Evolutionary conservation across 2,797 vertebrate species (phyloP).

Genomic region (Neosalanx taihuensis): DNA sequence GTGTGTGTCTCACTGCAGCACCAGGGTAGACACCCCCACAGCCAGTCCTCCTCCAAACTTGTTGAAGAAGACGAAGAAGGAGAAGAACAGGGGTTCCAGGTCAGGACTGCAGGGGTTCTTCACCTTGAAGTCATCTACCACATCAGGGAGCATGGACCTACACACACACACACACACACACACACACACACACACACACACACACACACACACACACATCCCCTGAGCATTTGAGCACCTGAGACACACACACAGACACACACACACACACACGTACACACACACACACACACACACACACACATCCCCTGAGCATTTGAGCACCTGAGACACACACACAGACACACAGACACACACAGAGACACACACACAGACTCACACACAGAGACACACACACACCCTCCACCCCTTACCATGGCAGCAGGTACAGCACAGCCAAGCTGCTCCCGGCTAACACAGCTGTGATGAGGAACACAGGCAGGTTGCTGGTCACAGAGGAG

Average conservation of each 20-base stretch:
- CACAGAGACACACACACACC: too few species aligned
- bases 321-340: too few species aligned
- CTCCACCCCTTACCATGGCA: constrained; percentile 60
- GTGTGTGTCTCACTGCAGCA: constrained; percentile 55
- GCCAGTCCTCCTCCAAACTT: constrained; percentile 66
- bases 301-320: too few species aligned
- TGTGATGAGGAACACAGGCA: constrained; percentile 43
- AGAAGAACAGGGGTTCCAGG: constrained; percentile 70
- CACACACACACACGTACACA: not conserved
- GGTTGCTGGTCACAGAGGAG: constrained; percentile 39
- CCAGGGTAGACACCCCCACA: constrained; percentile 57
- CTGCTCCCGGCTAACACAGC: constrained; percentile 55
- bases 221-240: not conserved
- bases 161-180: constrained; percentile 9
- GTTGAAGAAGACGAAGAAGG: constrained; percentile 70
- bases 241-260: not conserved
- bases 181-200: not conserved
- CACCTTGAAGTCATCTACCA: constrained; percentile 65
- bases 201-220: too few species aligned
- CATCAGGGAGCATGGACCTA: constrained; percentile 71
- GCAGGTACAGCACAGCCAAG: constrained; percentile 52
- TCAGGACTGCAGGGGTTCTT: constrained; percentile 58
- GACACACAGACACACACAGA: too few species aligned
- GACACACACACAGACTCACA: too few species aligned
- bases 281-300: too few species aligned